These are phyloP conservation scores for Bos taurus DNA, from an alignment of 2,113 vertebrate species.

Conservation along the genomic window ARS-UCD2.0 NC_037357.1:109270001-109270500, in stretches of 20 bases:
- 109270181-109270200: background rate
- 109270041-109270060: background rate
- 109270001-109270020: background rate
- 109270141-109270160: background rate
- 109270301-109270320: background rate
- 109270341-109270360: background rate
- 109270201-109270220: background rate
- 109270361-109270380: background rate
- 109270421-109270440: background rate
- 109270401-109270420: background rate
- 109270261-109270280: background rate
- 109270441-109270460: background rate
- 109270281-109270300: background rate
- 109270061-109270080: background rate
- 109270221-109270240: background rate
- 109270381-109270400: background rate
- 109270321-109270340: background rate
- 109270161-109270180: background rate
- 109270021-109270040: background rate
- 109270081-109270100: background rate
- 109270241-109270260: background rate
- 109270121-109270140: background rate
- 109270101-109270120: background rate
- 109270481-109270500: background rate
- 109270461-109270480: background rate